phyloP scores from a whole-genome alignment of 2,797 vertebrate species.

The Carapus acus region DNA sequence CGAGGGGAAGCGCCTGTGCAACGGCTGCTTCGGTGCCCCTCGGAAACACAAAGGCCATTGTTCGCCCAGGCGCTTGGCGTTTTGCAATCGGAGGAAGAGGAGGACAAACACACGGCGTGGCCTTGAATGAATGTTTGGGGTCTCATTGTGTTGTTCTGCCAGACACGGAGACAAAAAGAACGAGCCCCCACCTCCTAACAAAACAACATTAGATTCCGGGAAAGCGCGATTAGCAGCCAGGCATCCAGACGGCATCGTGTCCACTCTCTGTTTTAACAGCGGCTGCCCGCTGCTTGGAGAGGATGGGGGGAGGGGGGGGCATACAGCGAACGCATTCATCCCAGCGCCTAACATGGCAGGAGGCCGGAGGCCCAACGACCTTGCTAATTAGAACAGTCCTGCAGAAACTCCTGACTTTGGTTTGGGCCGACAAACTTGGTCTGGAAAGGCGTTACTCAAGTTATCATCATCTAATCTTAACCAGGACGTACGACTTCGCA shows the following conservation, averaged over 20 bases:
- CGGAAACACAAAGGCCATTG: slow-evolving; percentile 64
- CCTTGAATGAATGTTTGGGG: slow-evolving; percentile 55
- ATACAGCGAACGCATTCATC: slow-evolving; percentile 22
- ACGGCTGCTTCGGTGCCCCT: slow-evolving; percentile 39
- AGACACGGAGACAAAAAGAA: slow-evolving; percentile 49
- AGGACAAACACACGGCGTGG: slow-evolving; percentile 36
- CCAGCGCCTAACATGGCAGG: slow-evolving; percentile 11
- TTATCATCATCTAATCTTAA: no score
- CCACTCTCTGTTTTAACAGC: slow-evolving; percentile 19
- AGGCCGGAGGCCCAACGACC: slow-evolving; percentile 27
- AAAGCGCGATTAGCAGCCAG: slow-evolving; percentile 26
- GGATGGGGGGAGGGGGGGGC: no score
- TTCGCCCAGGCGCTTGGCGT: slow-evolving; percentile 38
- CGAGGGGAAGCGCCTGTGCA: no score
- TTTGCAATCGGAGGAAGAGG: slow-evolving; percentile 56
- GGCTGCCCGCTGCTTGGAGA: neutral
- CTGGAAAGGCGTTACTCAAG: neutral
- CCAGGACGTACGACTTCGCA: no score
- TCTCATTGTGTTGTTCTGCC: slow-evolving; percentile 46
- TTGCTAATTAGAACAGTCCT: slow-evolving; percentile 42
- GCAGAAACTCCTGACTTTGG: slow-evolving; percentile 33
- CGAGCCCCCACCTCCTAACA: no score
- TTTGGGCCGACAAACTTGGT: slow-evolving; percentile 16
- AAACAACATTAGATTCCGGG: no score
- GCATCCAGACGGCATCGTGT: slow-evolving; percentile 14